Conservation (phyloP, 2,113 vertebrate species). For the Myiagra hebetior region DNA sequence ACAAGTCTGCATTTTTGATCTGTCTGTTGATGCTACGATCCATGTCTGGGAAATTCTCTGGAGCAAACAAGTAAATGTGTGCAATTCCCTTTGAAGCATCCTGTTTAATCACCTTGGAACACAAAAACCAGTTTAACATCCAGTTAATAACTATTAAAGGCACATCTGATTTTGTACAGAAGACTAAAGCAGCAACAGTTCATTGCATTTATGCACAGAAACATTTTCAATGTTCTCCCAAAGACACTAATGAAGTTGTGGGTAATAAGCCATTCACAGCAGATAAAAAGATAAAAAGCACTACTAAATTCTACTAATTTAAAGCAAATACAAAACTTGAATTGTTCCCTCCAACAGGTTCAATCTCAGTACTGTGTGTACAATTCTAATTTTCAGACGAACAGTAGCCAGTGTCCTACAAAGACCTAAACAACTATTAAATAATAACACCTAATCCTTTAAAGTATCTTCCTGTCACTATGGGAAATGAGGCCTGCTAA, state of each 20-base stretch:
- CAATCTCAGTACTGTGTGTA: not conserved
- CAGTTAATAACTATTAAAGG: not conserved
- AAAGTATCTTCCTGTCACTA: not conserved
- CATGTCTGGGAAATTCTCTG: slow-evolving; percentile 70
- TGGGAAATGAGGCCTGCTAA: not conserved
- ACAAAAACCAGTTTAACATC: not conserved
- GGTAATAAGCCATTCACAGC: not conserved
- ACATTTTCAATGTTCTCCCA: not conserved
- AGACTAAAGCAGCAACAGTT: not conserved
- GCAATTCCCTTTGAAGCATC: slow-evolving; percentile 72
- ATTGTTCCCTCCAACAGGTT: not conserved
- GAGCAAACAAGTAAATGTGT: slow-evolving; percentile 83
- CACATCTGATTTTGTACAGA: not conserved
- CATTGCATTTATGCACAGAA: not conserved
- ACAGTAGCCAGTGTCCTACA: not conserved
- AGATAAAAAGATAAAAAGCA: not conserved
- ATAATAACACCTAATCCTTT: not conserved
- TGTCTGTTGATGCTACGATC: slow-evolving; percentile 82
- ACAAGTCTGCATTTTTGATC: slow-evolving; percentile 79
- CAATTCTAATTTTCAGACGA: not conserved
- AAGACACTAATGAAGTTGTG: not conserved
- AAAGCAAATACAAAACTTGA: not conserved
- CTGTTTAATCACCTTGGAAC: slow-evolving; percentile 79
- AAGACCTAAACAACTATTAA: not conserved
- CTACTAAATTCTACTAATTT: not conserved